Base-by-base conservation (phyloP, 2,797 vertebrate species). In the Masticophis lateralis region DNA sequence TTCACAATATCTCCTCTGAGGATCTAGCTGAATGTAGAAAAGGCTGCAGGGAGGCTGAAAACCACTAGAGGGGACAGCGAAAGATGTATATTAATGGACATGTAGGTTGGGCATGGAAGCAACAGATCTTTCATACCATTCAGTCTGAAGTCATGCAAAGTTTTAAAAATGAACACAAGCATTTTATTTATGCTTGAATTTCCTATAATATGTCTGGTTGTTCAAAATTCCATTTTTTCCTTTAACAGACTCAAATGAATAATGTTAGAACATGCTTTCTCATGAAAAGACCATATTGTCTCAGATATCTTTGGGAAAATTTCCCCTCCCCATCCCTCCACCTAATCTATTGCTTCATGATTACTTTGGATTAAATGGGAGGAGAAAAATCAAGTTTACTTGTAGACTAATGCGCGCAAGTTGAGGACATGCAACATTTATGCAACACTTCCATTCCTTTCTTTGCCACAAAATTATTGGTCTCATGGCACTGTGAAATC, bases 391-490 rank as follows among this genome's bases (percentile, higher is more conserved):
- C 5, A 37, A 5, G 0, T 8, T 88, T 1, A 57, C 47, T 57
- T 1, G 0, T 0, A 87, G 60, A 37, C 20, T 47, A 63, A 87
- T 86, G 47, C 43, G 9, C 51, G 0, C 55, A 28, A 86, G 63
- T 47, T 13, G 11, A 47, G 37, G 13, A 51, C 47, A 28, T 5
- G 13, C 28, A 20, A 55, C 53, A 9, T 87, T 32, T 88, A 56
- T 37, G 51, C 25, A 90, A 11, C 37, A 20, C 25, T n/a, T 86
- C 10, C 28, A 27, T 37, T 83, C 22, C 74, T 28, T 5, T 20
- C 18, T 51, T n/a, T 57, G 63, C 53, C 9, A 22, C 28, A 87
- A 91, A 63, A 51, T 60, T 47, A 32, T 61, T 92, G 87, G 66
- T 22, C 32, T 83, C 37, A 53, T 10, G 60, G 5, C 63, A 89